phyloP scores from a whole-genome alignment of 2,888 invertebrate genomes.

The Apantesis nais region DNA sequence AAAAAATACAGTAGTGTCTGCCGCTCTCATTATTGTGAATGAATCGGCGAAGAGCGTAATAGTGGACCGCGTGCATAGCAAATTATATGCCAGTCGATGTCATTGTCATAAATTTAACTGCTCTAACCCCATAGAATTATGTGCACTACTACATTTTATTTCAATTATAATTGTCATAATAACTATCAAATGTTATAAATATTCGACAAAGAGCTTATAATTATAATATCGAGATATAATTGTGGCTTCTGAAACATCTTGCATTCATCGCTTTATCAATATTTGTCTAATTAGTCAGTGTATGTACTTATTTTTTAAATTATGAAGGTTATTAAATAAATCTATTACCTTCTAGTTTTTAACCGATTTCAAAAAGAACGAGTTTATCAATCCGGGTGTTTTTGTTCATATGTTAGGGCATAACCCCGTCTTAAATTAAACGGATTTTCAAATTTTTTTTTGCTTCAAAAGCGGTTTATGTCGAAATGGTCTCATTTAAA shows the following conservation, averaged over 20 bases:
- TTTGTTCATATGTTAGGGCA: too few relatives aligned
- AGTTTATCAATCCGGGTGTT: too few relatives aligned
- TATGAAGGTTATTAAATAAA: neutral
- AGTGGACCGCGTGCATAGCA: constrained; percentile 70
- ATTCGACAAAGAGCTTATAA: neutral
- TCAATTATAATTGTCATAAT: neutral
- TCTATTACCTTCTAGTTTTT: too few relatives aligned
- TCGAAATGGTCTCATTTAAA: too few relatives aligned
- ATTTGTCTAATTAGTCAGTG: neutral
- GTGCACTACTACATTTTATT: neutral
- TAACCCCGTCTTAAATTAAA: too few relatives aligned
- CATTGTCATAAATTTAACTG: constrained; percentile 76
- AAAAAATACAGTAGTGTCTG: constrained; percentile 68
- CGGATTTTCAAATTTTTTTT: too few relatives aligned
- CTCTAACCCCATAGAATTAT: constrained; percentile 33
- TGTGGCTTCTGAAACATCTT: neutral
- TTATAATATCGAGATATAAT: neutral
- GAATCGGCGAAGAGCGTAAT: constrained; percentile 79
- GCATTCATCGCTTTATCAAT: neutral
- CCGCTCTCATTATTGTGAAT: constrained; percentile 77
- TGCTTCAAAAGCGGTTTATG: too few relatives aligned
- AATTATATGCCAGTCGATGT: constrained; percentile 79
- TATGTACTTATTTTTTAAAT: neutral
- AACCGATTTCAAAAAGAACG: too few relatives aligned
- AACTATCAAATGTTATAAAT: neutral